A percentile compares a stretch with the other conserved stretches of the same genome.
These are phyloP conservation scores for Acrocephalus arundinaceus DNA, from an alignment of 2,113 vertebrate species.

Conservation along the genomic window DNA sequence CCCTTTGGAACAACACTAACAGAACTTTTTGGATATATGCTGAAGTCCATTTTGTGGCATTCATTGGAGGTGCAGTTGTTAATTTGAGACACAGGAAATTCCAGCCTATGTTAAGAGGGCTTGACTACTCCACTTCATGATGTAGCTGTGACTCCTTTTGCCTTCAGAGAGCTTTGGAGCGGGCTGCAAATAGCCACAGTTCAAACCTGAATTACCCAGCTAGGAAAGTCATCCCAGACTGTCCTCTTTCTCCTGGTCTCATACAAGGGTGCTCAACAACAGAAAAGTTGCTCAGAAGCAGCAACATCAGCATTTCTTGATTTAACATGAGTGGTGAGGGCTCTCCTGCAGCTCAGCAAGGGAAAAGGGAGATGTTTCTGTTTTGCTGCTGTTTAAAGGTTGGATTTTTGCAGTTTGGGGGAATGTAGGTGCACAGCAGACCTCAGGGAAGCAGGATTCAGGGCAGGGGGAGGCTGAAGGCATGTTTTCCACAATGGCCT, in stretches of 20 bases:
- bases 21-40: neutral
- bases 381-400: neutral
- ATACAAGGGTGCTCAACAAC: neutral
- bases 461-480: neutral
- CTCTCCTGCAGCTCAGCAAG: neutral
- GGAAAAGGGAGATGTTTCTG: neutral
- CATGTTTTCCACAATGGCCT: neutral
- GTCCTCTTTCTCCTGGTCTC: neutral
- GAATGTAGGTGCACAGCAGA: neutral
- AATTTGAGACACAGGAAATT: neutral
- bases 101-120: neutral
- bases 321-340: neutral
- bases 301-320: neutral
- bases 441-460: neutral
- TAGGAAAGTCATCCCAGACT: neutral
- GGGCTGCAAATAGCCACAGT: neutral
- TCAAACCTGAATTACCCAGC: neutral
- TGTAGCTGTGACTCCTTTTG: neutral
- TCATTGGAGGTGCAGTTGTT: neutral
- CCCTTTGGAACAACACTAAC: neutral
- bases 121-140: neutral
- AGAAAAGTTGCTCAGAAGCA: neutral
- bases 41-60: neutral
- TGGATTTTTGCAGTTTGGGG: neutral
- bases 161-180: neutral